Base-by-base conservation (phyloP, 2,888 invertebrate species). In the Aplocera efformata region DNA sequence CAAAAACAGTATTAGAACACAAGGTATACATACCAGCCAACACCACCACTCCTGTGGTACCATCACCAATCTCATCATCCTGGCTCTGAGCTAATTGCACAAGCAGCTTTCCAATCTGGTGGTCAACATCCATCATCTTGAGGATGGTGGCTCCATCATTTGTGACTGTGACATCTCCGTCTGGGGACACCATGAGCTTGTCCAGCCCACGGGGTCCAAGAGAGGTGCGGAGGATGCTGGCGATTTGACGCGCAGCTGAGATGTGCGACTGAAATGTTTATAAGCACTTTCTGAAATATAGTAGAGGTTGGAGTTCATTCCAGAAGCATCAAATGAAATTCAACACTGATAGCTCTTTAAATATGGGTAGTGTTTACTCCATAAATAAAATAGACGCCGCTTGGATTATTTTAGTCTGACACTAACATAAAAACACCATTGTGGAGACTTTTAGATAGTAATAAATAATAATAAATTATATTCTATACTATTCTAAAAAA, bases 91-190 rank as follows among this genome's bases (percentile, higher is more conserved):
- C 98, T 43, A 99, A 82, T 75, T 99, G 98, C 11, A 99, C 99
- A 92, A 99, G 93, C 32, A 99, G 89, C 78, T 98, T 99, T 23
- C 98, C 99, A 59, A 99, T 97, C 90, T 98, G 96, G 76, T 99
- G 98, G 17, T 99, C 98, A 4, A 99, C 97, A 75, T 99, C 99
- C 99, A 99, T 99, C 84, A 96, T 91, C 81, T 98, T 97, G 57
- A 99, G 90, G 66, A 99, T 99, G 1, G 99, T 99, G n/a, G 99
- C 99, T 11, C 99, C 99, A 84, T 99, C 99, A 71, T 99, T 99
- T 28, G 99, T 99, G 25, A 98, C 96, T 0, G 97, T 98, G 1
- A 99, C 94, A 60, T 99, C 99, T 17, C 99, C 99, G 78, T 99
- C 99, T 0, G 96, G 89, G 6, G 96, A 96, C 1, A 99, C 97